These are phyloP conservation scores for Elysia crispata DNA, from an alignment of 2,888 invertebrate genomes.

Conservation along the genomic window DNA sequence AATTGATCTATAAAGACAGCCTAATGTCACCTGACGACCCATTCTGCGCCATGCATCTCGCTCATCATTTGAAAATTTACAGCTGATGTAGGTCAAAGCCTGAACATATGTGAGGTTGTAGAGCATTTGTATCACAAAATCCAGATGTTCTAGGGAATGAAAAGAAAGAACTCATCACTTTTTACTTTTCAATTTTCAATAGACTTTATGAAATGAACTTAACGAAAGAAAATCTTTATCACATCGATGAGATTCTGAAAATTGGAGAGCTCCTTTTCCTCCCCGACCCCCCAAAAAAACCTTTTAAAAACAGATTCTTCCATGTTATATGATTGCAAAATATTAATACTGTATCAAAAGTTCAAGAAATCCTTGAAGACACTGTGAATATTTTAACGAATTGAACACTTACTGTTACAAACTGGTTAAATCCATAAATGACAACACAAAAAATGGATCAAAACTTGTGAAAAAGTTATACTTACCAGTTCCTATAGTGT, in stretches of 20 bases:
- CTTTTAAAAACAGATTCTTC: too few relatives aligned
- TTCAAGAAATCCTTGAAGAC: background rate
- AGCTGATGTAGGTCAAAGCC: slow-evolving; percentile 86
- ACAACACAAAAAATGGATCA: too few relatives aligned
- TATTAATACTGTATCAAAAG: slow-evolving; percentile 1
- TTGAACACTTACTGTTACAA: too few relatives aligned
- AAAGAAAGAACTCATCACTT: slow-evolving; percentile 1
- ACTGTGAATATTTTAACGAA: background rate
- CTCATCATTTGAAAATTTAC: slow-evolving; percentile 74
- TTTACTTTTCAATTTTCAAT: too few relatives aligned
- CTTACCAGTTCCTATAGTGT: slow-evolving; percentile 78
- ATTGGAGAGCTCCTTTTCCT: too few relatives aligned
- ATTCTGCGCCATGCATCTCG: slow-evolving; percentile 73
- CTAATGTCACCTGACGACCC: slow-evolving; percentile 65
- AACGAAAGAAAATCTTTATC: too few relatives aligned
- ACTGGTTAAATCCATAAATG: too few relatives aligned
- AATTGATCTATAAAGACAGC: too few relatives aligned
- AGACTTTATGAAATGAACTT: too few relatives aligned
- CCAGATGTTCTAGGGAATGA: slow-evolving; percentile 88
- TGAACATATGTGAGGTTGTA: slow-evolving; percentile 94
- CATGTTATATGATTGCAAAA: background rate
- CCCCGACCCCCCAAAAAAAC: too few relatives aligned
- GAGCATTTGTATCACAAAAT: slow-evolving; percentile 89
- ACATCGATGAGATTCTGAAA: too few relatives aligned
- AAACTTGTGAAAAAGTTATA: too few relatives aligned